phyloP scores from a whole-genome alignment of 1,140 invertebrate genomes.

The Meloidogyne floridensis region DNA sequence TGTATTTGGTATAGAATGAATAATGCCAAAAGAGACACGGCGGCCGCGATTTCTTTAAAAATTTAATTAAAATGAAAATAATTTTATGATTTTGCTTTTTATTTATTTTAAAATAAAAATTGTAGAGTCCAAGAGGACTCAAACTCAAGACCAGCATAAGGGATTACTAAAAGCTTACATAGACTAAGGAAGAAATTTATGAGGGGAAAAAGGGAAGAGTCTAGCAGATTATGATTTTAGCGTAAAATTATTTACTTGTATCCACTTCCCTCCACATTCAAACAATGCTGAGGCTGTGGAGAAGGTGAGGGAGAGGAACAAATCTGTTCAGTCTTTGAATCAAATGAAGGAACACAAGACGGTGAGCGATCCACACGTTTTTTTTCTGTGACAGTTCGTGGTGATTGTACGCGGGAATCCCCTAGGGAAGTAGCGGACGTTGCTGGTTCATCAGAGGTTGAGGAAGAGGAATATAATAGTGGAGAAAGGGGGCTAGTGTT shows the following conservation, averaged over 20 bases:
- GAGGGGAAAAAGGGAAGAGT: no score
- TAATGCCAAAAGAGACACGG: constrained; percentile 52
- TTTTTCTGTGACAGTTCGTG: background rate
- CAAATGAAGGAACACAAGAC: constrained; percentile 13
- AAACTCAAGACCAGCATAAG: no score
- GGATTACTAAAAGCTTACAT: no score
- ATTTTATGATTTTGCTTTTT: background rate
- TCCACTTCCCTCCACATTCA: constrained; percentile 19
- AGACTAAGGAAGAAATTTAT: no score
- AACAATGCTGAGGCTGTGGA: background rate
- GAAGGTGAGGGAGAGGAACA: constrained; percentile 5
- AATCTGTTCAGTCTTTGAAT: background rate
- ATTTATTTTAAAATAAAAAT: no score
- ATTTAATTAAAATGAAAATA: background rate
- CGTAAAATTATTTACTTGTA: background rate
- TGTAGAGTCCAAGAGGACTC: no score
- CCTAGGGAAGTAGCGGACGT: constrained; percentile 13
- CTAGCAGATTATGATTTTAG: no score
- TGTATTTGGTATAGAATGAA: constrained; percentile 48
- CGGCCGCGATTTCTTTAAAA: constrained; percentile 47
- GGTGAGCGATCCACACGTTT: constrained; percentile 20
- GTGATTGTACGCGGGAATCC: constrained; percentile 10
- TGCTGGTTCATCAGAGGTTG: constrained; percentile 6
- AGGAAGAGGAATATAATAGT: constrained; percentile 10
- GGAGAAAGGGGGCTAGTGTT: background rate